These are phyloP conservation scores for Chelonus formosanus DNA, from an alignment of 2,888 invertebrate genomes.

Conservation along the genomic window DNA sequence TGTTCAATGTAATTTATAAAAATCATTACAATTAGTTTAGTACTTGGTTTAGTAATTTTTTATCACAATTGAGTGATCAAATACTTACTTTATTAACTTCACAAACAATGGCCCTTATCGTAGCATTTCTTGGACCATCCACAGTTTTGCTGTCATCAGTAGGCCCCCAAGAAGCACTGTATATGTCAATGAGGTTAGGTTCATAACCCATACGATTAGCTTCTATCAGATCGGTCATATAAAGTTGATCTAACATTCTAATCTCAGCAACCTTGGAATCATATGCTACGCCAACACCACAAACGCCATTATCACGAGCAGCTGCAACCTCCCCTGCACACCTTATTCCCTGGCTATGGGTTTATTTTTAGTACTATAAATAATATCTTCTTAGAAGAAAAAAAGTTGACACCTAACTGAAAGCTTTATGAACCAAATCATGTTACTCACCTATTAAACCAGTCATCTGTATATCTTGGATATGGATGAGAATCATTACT, in stretches of 20 bases:
- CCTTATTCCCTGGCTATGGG: conserved; percentile 90
- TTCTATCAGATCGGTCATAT: conserved; percentile 99
- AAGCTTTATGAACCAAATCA: conserved; percentile 17
- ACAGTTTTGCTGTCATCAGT: conserved; percentile 99
- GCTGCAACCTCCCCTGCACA: conserved; percentile 99
- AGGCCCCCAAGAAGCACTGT: conserved; percentile 99
- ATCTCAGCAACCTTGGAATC: conserved; percentile 98
- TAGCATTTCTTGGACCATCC: conserved; percentile 98
- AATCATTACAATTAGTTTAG: no score
- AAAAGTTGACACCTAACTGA: no score
- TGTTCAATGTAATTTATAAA: no score
- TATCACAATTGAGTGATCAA: no score
- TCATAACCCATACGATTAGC: conserved; percentile 99
- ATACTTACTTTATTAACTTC: conserved; percentile 94
- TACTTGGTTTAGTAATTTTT: no score
- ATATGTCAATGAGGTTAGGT: conserved; percentile 97
- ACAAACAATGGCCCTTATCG: conserved; percentile 98
- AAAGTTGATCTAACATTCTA: conserved; percentile 99
- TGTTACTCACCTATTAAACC: conserved; percentile 94
- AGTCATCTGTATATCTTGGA: conserved; percentile 98
- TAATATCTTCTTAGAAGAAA: no score
- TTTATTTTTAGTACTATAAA: no score
- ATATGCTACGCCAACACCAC: conserved; percentile 98
- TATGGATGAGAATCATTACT: conserved; percentile 99
- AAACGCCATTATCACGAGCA: conserved; percentile 96